Conservation (phyloP, 2,888 invertebrate species). For the Drosophila affinis region DNA sequence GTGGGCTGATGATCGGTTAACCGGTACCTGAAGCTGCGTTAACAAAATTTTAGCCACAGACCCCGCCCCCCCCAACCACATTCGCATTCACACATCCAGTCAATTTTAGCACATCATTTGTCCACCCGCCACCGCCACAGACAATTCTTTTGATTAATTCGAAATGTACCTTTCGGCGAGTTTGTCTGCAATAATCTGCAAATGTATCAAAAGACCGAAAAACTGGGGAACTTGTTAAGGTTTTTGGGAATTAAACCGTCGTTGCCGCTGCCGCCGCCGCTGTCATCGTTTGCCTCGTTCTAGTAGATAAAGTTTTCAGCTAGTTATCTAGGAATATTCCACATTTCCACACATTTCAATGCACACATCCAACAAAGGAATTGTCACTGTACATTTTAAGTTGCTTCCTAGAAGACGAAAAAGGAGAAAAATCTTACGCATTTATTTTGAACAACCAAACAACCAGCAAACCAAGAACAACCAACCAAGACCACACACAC, state of each 20-base stretch:
- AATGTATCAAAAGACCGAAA: not conserved
- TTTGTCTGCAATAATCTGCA: not conserved
- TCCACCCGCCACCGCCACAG: constrained; percentile 6
- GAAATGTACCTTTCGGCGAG: not conserved
- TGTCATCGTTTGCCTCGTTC: not conserved
- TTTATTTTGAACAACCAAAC: constrained; percentile 35
- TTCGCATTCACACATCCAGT: constrained; percentile 20
- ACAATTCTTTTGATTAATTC: not conserved
- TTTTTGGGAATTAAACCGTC: no score
- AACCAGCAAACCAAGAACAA: constrained; percentile 4
- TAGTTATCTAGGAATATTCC: not conserved
- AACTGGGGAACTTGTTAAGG: not conserved
- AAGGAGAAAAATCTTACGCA: constrained; percentile 38
- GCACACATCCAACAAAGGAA: constrained; percentile 35
- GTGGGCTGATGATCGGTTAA: constrained; percentile 97
- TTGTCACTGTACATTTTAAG: constrained; percentile 47
- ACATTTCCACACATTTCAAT: constrained; percentile 3
- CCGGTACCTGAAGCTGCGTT: not conserved
- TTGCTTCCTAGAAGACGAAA: constrained; percentile 34
- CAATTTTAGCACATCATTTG: not conserved
- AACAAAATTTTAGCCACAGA: constrained; percentile 3
- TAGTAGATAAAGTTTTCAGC: not conserved
- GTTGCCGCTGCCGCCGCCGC: not conserved
- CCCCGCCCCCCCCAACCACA: constrained; percentile 5
- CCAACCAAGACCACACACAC: not conserved